These are phyloP conservation scores for Halictus quadricinctus DNA, from an alignment of 2,888 invertebrate species.

Conservation along the genomic window DNA sequence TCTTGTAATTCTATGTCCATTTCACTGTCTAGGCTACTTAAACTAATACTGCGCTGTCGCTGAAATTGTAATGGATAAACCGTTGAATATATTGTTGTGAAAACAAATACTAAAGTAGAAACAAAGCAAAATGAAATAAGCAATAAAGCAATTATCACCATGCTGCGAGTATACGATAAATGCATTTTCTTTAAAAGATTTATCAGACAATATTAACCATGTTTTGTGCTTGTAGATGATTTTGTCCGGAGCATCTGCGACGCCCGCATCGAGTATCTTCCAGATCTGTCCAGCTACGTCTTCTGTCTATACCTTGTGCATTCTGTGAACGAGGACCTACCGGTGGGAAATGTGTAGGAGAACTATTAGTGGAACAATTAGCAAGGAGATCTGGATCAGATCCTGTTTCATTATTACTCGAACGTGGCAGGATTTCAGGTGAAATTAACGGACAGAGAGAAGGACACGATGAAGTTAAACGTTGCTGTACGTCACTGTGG, in stretches of 20 bases:
- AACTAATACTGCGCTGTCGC: constrained; percentile 85
- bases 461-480: constrained; percentile 90
- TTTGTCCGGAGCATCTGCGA: constrained; percentile 77
- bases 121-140: constrained; percentile 51
- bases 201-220: constrained; percentile 73
- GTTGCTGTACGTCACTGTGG: constrained; percentile 80
- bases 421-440: constrained; percentile 72
- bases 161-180: constrained; percentile 49
- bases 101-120: constrained; percentile 16
- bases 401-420: constrained; percentile 83
- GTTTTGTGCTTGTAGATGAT: constrained; percentile 80
- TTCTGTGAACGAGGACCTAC: constrained; percentile 83
- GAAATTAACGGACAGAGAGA: constrained; percentile 83
- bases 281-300: constrained; percentile 94
- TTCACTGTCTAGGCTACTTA: constrained; percentile 93
- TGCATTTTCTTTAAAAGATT: constrained; percentile 34
- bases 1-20: constrained; percentile 86
- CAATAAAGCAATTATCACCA: constrained; percentile 46
- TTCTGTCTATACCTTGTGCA: constrained; percentile 84
- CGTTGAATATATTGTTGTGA: constrained; percentile 40
- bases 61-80: constrained; percentile 61
- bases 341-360: constrained; percentile 82
- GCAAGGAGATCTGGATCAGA: constrained; percentile 83
- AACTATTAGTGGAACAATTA: constrained; percentile 83
- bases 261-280: constrained; percentile 84